phyloP scores from a whole-genome alignment of 2,113 vertebrate species.

The Clarias macrocephalus region DNA sequence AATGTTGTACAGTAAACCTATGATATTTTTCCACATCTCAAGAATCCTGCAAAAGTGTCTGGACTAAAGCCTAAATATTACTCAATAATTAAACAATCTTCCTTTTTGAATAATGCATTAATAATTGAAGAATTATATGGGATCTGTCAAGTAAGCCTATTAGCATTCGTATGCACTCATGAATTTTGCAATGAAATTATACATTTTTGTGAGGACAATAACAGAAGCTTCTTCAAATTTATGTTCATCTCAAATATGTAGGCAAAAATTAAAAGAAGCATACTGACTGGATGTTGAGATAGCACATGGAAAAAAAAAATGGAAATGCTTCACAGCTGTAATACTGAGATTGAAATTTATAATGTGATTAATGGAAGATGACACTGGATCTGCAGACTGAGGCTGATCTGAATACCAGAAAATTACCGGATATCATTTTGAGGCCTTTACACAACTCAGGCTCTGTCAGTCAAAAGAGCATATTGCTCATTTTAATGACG shows the following conservation, averaged over 20 bases:
- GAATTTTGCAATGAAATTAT: slow-evolving; percentile 48
- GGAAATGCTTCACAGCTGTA: slow-evolving; percentile 19
- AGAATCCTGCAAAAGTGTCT: slow-evolving; percentile 3
- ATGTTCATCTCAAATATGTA: slow-evolving; percentile 37
- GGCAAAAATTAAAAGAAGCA: slow-evolving; percentile 24
- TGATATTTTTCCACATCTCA: slow-evolving; percentile 6
- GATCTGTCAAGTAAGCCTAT: slow-evolving; percentile 46
- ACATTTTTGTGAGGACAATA: slow-evolving; percentile 22
- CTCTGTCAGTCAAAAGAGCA: not conserved
- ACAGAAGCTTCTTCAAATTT: slow-evolving; percentile 27
- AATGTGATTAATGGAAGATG: slow-evolving; percentile 41
- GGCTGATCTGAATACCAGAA: slow-evolving; percentile 24
- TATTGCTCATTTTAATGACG: slow-evolving; percentile 30
- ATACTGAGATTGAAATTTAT: slow-evolving; percentile 20
- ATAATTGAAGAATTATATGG: slow-evolving; percentile 48
- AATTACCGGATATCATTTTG: slow-evolving; percentile 14
- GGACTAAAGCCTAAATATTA: slow-evolving; percentile 52
- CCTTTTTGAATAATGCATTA: slow-evolving; percentile 57
- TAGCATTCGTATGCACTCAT: slow-evolving; percentile 47
- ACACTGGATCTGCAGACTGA: slow-evolving; percentile 17
- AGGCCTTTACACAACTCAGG: not conserved
- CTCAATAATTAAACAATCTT: slow-evolving; percentile 48
- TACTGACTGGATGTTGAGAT: slow-evolving; percentile 25
- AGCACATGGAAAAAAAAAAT: slow-evolving; percentile 16
- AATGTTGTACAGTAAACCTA: not conserved